Evolutionary conservation across 2,113 vertebrate species (phyloP), one percentile per base, ranked within the genome.

Genomic region (Gallinago jamesoni): DNA sequence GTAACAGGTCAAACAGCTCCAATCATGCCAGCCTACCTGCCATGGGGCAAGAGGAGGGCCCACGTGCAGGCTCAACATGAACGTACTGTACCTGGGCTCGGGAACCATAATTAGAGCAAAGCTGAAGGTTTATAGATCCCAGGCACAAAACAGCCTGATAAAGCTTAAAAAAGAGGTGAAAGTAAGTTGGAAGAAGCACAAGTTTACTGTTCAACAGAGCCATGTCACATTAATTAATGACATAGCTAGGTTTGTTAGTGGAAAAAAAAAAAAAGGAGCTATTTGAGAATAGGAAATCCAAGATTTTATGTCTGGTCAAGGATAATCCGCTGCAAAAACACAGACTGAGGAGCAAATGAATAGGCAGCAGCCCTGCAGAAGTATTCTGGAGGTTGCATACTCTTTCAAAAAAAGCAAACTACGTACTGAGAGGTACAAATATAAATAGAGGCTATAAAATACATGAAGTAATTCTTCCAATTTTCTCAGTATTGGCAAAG

Each of bases 1-100:
- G 82, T 87, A 91, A 95, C 73, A 91, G 93, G 92, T 96, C 94
- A 94, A 94, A 94, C 84, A 82, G 57, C 84, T 85, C 28, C 31
- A 94, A 84, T 94, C 81, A 48, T 10, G 84, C 59, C 92, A 64
- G 14, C 4, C 10, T 57, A 90, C 86, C 82, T 92, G 69, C 63
- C 90, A 87, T 8, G 57, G 89, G 57, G 2, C 23, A 63, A 68
- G 56, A 16, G 45, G 64, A 95, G 53, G 41, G 79, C 31, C 66
- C 80, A 72, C 3, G 24, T 94, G 66, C 78, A 92, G 50, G 25
- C 75, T 93, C 55, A 66, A 77, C 55, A 48, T 64, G 95, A 85
- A 95, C 95, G 90, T 20, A 47, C 20, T 90, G 93, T 94, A 94
- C 93, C 88, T 95, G 93, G 41, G n/a, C 84, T 87, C 57, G 75